phyloP scores from a whole-genome alignment of 2,797 vertebrate species.

The Gymnoscopelus braueri region DNA sequence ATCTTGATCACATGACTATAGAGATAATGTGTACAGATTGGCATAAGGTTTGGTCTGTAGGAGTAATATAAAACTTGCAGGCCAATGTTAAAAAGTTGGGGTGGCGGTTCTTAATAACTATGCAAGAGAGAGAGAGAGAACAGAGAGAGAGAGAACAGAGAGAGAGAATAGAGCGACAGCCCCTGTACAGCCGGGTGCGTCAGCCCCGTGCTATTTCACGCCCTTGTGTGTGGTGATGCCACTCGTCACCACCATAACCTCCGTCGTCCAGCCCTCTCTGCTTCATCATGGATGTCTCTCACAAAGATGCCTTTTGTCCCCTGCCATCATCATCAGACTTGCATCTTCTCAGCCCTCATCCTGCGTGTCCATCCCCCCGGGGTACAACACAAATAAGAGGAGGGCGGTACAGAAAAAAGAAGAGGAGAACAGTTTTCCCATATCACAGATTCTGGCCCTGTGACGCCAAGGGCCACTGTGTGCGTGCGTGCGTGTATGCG shows the following conservation, averaged over 20 bases:
- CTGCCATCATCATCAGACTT: slow-evolving; percentile 52
- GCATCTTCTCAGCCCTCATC: slow-evolving; percentile 68
- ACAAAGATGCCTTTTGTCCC: slow-evolving; percentile 79
- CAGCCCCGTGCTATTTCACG: slow-evolving; percentile 69
- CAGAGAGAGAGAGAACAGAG: not conserved
- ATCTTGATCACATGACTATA: too few relatives aligned
- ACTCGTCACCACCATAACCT: slow-evolving; percentile 56
- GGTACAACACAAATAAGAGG: slow-evolving; percentile 62
- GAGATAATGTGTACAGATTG: too few relatives aligned
- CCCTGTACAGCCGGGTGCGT: slow-evolving; percentile 60
- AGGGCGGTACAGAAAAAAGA: slow-evolving; percentile 43
- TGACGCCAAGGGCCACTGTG: slow-evolving; percentile 41
- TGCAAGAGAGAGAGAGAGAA: slow-evolving; percentile 34
- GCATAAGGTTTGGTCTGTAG: too few relatives aligned
- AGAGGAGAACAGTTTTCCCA: slow-evolving; percentile 64
- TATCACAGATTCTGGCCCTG: slow-evolving; percentile 46
- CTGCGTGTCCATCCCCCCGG: slow-evolving; percentile 65
- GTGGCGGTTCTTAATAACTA: too few relatives aligned
- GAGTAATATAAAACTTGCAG: too few relatives aligned
- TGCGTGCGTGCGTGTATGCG: slow-evolving; percentile 21
- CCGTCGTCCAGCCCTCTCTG: slow-evolving; percentile 21
- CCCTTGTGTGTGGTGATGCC: slow-evolving; percentile 59
- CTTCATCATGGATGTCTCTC: slow-evolving; percentile 59
- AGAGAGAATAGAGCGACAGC: slow-evolving; percentile 28
- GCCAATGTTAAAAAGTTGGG: too few relatives aligned